These are phyloP conservation scores for Leuctra nigra DNA, from an alignment of 2,888 invertebrate species.

Conservation along the genomic window DNA sequence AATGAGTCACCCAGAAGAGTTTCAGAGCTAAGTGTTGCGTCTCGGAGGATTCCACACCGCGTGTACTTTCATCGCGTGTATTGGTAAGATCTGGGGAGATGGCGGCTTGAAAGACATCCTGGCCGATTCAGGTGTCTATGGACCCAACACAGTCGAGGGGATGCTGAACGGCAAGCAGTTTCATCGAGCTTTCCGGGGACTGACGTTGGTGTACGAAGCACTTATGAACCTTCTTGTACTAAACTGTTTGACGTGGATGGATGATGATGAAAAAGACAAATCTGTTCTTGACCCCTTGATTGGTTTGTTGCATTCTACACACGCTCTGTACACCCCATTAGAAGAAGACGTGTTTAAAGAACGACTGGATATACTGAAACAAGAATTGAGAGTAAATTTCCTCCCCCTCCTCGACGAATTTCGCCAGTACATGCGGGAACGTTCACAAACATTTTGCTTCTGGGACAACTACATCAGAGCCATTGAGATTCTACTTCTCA, in stretches of 20 bases:
- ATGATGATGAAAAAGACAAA: neutral
- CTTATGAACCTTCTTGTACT: neutral
- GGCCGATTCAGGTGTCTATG: neutral
- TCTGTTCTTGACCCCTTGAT: too few species aligned
- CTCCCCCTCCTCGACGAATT: neutral
- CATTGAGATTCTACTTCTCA: neutral
- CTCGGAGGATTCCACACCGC: neutral
- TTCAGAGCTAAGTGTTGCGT: neutral
- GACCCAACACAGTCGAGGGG: neutral
- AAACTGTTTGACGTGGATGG: neutral
- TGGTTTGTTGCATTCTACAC: too few species aligned
- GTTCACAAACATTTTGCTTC: neutral
- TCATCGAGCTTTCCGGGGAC: neutral
- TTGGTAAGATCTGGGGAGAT: too few species aligned
- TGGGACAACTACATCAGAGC: neutral
- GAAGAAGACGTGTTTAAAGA: too few species aligned
- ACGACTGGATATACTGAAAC: neutral
- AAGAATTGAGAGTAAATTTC: neutral
- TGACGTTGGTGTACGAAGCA: conserved; percentile 3
- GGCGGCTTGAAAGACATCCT: conserved; percentile 4
- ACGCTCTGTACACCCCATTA: too few species aligned
- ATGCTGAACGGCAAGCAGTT: conserved; percentile 3
- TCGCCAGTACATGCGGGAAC: neutral
- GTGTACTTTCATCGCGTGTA: too few species aligned
- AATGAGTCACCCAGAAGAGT: neutral